Conservation (phyloP, 2,113 vertebrate genomes). For the Limanda limanda region DNA sequence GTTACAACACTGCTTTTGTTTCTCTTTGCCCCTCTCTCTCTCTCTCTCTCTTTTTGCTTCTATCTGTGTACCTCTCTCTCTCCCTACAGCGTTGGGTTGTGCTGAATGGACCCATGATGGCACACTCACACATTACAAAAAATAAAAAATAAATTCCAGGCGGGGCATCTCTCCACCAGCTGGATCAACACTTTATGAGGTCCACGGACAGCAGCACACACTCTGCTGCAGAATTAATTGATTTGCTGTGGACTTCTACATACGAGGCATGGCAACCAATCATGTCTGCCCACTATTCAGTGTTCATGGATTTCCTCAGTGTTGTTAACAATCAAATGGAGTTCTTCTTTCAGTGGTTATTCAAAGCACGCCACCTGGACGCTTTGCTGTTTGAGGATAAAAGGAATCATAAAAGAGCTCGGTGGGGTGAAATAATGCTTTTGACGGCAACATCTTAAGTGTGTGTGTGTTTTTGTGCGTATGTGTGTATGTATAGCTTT, state of each 20-base stretch:
- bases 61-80: slow-evolving; percentile 25
- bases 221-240: slow-evolving; percentile 23
- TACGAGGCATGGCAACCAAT: slow-evolving; percentile 10
- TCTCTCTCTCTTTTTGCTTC: slow-evolving; percentile 19
- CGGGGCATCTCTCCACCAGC: slow-evolving; percentile 19
- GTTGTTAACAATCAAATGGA: slow-evolving; percentile 16
- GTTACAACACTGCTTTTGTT: slow-evolving; percentile 73
- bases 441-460: slow-evolving; percentile 1
- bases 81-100: slow-evolving; percentile 22
- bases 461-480: neutral
- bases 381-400: slow-evolving; percentile 31
- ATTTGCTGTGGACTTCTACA: slow-evolving; percentile 33
- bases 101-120: slow-evolving; percentile 31
- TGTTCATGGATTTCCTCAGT: slow-evolving; percentile 6
- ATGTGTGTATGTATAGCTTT: too few relatives aligned
- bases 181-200: slow-evolving; percentile 45
- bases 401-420: slow-evolving; percentile 26
- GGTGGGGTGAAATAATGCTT: slow-evolving; percentile 28
- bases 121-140: slow-evolving; percentile 27
- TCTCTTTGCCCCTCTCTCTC: slow-evolving; percentile 29
- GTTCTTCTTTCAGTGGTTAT: slow-evolving; percentile 17
- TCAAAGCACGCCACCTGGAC: slow-evolving; percentile 44
- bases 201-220: slow-evolving; percentile 12
- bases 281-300: slow-evolving; percentile 27
- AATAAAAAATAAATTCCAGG: slow-evolving; percentile 46